Evolutionary conservation across 1,140 invertebrate species (phyloP), one percentile per base, ranked within the genome.

Genomic region (Pseudomyrmex sp.): DNA sequence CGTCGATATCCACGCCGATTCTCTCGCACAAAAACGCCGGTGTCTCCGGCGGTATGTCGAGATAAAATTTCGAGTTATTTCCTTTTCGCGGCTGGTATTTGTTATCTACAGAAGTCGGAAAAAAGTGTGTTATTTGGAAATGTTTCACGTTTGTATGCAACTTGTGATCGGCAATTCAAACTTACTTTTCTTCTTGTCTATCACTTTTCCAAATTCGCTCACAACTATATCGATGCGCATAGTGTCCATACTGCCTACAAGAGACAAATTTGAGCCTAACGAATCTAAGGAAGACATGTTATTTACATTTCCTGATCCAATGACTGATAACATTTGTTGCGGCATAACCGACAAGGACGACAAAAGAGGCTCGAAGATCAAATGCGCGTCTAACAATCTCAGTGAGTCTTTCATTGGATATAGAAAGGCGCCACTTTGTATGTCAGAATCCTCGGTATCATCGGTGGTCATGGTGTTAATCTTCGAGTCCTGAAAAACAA

Each of bases 141-240:
- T 46, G 1, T 3, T 9, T 44, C 63, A n/a, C 15, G 26, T 35
- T 7, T 7, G 7, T 7, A 35, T 1, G 5, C 5, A 35, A 35
- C 35, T 26, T 26, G 35, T 7, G 35, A 23, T 1, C 10, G 26
- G 52, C 13, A 50, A 8, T 35, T 20, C 12, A 58, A 23, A 61
- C 46, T 76, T 69, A 93, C 93, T 91, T 91, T 93, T 95, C 77
- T 94, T 95, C 69, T 95, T 96, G 82, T 94, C 95, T 84, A 89
- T 84, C 35, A 94, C 87, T 92, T 96, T 96, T 12, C 96, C 96
- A 88, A 96, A 96, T 93, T 98, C 97, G 90, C 97, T 97, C 75
- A 99, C 98, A 20, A 99, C 98, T 91, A 99, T 99, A 92, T 99
- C 98, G 76, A 99, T 98, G 83, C 97, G 96, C 94, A 99, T 97